Base-by-base conservation (phyloP, 2,797 vertebrate genomes). In the Trachops cirrhosus region DNA sequence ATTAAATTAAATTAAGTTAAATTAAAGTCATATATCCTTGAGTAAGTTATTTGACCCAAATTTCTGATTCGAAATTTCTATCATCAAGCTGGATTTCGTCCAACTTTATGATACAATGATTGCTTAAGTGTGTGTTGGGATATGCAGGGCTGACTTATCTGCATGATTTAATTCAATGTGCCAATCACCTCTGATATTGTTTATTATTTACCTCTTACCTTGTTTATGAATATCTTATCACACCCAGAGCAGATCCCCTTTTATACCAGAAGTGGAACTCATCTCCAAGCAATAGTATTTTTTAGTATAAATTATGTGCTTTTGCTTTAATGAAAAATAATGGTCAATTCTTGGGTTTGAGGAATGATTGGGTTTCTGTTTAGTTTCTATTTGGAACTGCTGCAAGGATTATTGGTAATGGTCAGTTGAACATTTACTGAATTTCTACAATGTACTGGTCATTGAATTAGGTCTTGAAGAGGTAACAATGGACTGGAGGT, bases 311-410 rank as follows among this genome's bases (percentile, higher is more conserved):
- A 39, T 67, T 62, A 77, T n/a, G 9, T 95, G 29, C 57, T 95
- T 95, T 91, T 94, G 64, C 50, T 91, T 93, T 85, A 71, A 57
- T 95, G 48, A 95, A 95, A 96, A 90, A 22, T 79, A 59, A 83
- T 64, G 41, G 41, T 77, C 41, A 91, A 5, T 64, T 89, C 24
- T 54, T 82, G 62, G 9, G 44, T 86, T 68, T 85, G 93, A 89
- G n/a, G 22, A 62, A 46, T 68, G 32, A 50, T 44, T 75, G 75
- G 18, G 39, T 88, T 92, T 97, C 91, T 94, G 39, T 89, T 95
- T 94, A 57, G 11, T 91, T 88, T 94, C 54, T 89, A 62, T 71
- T 32, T 84, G 62, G 32, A 79, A 83, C 41, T 85, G 52, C 91
- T 91, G 74, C 29, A 88, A 37, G 26, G 39, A 59, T 89, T 86